A percentile compares a stretch with the other conserved stretches of the same genome.
These are phyloP conservation scores for Shargacucullia verbasci DNA, from an alignment of 2,888 invertebrate genomes.

Conservation along the genomic window DNA sequence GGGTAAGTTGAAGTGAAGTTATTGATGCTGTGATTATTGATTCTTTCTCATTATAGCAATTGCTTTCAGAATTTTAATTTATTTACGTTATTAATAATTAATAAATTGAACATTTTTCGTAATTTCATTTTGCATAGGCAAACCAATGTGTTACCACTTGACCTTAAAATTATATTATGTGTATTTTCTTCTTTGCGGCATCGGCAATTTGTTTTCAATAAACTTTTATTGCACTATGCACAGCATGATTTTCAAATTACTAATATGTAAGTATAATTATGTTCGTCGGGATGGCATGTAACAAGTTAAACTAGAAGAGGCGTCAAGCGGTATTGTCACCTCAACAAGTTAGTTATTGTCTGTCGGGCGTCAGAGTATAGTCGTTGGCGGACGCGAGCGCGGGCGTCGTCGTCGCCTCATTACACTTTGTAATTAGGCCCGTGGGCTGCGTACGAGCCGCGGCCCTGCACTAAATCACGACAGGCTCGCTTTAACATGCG, in stretches of 20 bases:
- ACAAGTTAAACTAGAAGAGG: constrained; percentile 12
- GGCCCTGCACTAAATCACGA: constrained; percentile 85
- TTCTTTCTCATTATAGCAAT: constrained; percentile 13
- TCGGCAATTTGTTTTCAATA: background rate
- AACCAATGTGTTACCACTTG: too few species aligned
- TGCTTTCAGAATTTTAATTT: background rate
- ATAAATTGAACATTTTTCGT: too few species aligned
- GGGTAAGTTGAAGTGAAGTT: constrained; percentile 24
- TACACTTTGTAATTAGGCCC: constrained; percentile 87
- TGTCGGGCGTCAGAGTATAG: constrained; percentile 46
- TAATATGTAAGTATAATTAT: too few species aligned
- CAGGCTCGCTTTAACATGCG: constrained; percentile 75
- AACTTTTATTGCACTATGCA: background rate
- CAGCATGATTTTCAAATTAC: background rate
- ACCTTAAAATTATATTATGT: constrained; percentile 8
- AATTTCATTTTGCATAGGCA: too few species aligned
- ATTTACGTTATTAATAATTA: too few species aligned
- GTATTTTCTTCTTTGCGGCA: constrained; percentile 30
- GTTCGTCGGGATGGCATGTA: background rate
- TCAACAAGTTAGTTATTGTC: constrained; percentile 53
- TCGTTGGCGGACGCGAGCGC: constrained; percentile 65
- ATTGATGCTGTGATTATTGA: background rate
- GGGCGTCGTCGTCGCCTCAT: constrained; percentile 76
- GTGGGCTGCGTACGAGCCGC: constrained; percentile 77
- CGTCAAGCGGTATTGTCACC: constrained; percentile 48